Base-by-base conservation (phyloP, 2,888 invertebrate species). In the Diarsia rubi region DNA sequence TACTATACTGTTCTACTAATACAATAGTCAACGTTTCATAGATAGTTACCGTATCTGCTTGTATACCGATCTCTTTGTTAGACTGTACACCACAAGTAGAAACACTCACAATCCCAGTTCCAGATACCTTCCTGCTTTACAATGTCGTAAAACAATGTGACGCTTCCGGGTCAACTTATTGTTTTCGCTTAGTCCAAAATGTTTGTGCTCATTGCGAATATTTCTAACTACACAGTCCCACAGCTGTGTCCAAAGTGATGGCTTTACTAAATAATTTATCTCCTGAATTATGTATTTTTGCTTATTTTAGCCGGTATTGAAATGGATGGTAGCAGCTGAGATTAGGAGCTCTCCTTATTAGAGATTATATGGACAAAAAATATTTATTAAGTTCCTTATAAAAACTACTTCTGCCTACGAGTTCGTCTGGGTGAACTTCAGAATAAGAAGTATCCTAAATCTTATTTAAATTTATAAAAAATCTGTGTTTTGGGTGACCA, bases 121-220 rank as follows among this genome's bases (percentile, higher is more conserved):
- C 66, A 78, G 86, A 83, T 86, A 85, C 84, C 84, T 85, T 79
- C 75, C 73, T 78, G 79, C 81, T 82, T 85, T 80, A 80, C 86
- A 81, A 79, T 87, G 85, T 86, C 85, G 83, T 86, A 85, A 90
- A 90, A 87, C 88, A 88, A 78, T 80, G 84, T 86, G 82, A 84
- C 83, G 82, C 77, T 86, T 90, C 88, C 89, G 82, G 83, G 90
- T 85, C 85, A 86, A 85, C 79, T 83, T 86, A 84, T 86, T 84
- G 89, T 82, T 83, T 79, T 82, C 82, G 75, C 78, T 84, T 73
- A 81, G 78, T 85, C 82, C 86, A 49, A 85, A 89, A 81, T 80
- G 77, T 82, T 83, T 74, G 73, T 64, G 68, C 75, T 85, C 82
- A 80, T 83, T 82, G 80, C 88, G 69, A 78, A 78, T 82, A 80